Percentiles rank a stretch among this genome's conserved stretches.
Evolutionary conservation across 30 jellyfish, hydroid and myxozoan genomes (phyloP).

Genomic region (Aurelia coerulea): DNA sequence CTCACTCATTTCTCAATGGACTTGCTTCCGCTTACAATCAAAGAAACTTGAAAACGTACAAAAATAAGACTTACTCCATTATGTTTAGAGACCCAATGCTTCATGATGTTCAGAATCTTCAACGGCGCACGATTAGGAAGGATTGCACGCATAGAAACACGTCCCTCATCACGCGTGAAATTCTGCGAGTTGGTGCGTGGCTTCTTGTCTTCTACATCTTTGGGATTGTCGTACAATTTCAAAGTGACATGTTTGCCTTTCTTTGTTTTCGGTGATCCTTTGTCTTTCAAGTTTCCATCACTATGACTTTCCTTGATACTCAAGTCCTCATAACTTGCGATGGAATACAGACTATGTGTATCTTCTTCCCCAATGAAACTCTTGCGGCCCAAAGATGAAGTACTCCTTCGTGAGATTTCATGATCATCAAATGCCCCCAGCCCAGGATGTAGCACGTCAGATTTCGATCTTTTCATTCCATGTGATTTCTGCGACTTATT

Average conservation of each 20-base stretch:
- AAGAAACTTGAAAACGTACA: too few species aligned
- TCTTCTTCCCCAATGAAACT: conserved; percentile 47
- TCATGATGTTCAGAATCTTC: conserved; percentile 85
- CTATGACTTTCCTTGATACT: conserved; percentile 46
- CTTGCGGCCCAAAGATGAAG: conserved; percentile 6
- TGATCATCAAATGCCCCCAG: conserved; percentile 17
- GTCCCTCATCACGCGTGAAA: conserved; percentile 55
- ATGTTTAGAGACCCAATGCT: conserved; percentile 96
- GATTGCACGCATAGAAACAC: conserved; percentile 76
- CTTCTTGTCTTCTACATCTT: conserved; percentile 27
- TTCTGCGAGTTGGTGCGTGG: conserved; percentile 49
- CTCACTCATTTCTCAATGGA: too few species aligned
- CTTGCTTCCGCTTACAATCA: too few species aligned
- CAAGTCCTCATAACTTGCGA: conserved; percentile 39
- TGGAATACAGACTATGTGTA: conserved; percentile 40
- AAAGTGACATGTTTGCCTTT: conserved; percentile 56
- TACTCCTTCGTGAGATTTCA: conserved; percentile 3
- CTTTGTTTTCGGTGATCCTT: conserved; percentile 46
- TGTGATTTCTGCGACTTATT: conserved; percentile 27
- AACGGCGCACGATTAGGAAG: conserved; percentile 88
- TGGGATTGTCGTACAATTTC: conserved; percentile 16
- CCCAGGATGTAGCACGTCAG: conserved; percentile 63
- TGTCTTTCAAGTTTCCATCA: conserved; percentile 47
- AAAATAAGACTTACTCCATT: conserved; percentile 58
- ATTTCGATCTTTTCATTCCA: conserved; percentile 74